Conservation (phyloP, 2,888 invertebrate species). For the Coleophora flavipennella region DNA sequence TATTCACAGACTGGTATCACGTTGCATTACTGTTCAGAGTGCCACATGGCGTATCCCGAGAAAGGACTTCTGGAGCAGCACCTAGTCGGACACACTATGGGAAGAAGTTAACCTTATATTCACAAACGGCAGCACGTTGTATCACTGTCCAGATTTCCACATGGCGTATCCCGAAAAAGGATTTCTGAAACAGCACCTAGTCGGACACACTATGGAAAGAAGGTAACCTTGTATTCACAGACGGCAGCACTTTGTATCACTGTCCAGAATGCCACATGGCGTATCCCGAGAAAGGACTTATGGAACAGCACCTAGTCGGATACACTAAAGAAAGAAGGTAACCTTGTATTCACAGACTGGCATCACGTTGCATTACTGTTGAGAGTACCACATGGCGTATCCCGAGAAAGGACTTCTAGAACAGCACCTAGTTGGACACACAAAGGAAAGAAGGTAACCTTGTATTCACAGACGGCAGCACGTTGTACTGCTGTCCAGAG, state of each 20-base stretch:
- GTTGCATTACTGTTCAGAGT: slow-evolving; percentile 89
- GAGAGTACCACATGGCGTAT: slow-evolving; percentile 92
- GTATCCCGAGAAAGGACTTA: slow-evolving; percentile 85
- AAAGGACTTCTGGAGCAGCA: slow-evolving; percentile 88
- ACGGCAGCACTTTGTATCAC: slow-evolving; percentile 88
- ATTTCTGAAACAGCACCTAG: slow-evolving; percentile 86
- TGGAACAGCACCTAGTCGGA: slow-evolving; percentile 88
- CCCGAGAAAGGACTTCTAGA: slow-evolving; percentile 87
- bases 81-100: slow-evolving; percentile 87
- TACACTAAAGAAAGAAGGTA: slow-evolving; percentile 86
- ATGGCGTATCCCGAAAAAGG: slow-evolving; percentile 92
- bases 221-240: too few species aligned
- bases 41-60: slow-evolving; percentile 92
- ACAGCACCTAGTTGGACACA: slow-evolving; percentile 88
- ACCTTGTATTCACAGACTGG: too few species aligned
- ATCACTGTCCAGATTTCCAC: slow-evolving; percentile 91
- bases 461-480: too few species aligned
- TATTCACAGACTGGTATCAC: too few species aligned
- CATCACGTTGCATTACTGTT: slow-evolving; percentile 88
- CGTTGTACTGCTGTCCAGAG: slow-evolving; percentile 88
- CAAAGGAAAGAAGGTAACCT: slow-evolving; percentile 80
- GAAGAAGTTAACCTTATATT: slow-evolving; percentile 76
- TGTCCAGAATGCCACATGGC: slow-evolving; percentile 94
- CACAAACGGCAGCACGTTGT: slow-evolving; percentile 88
- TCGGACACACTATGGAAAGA: slow-evolving; percentile 88